Percentiles rank a stretch among this genome's conserved stretches.
These are phyloP conservation scores for Melanostoma scalare DNA, from an alignment of 2,888 invertebrate genomes.

Conservation along the genomic window DNA sequence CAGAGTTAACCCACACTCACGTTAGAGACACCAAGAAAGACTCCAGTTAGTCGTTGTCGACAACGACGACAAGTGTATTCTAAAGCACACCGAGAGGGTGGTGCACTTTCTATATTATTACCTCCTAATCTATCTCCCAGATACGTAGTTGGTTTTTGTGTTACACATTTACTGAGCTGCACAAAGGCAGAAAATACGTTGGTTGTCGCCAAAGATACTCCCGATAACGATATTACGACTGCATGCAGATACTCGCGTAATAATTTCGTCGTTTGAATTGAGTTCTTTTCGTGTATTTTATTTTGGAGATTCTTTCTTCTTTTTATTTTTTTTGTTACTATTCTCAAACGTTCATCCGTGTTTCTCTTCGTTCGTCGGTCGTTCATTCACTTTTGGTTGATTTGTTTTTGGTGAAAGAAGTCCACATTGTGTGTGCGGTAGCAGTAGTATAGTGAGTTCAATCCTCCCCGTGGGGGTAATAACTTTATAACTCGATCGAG, in stretches of 20 bases:
- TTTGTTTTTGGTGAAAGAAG: background rate
- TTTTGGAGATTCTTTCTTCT: slow-evolving; percentile 36
- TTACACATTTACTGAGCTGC: background rate
- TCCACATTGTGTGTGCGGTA: background rate
- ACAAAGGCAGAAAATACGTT: slow-evolving; percentile 26
- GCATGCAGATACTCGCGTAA: slow-evolving; percentile 30
- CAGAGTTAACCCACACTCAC: background rate
- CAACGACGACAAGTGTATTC: slow-evolving; percentile 53
- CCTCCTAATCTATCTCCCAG: slow-evolving; percentile 54
- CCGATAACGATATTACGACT: slow-evolving; percentile 58
- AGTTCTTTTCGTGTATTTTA: slow-evolving; percentile 10
- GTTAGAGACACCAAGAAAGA: slow-evolving; percentile 24
- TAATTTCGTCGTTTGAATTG: slow-evolving; percentile 17
- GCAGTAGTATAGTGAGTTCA: slow-evolving; percentile 43
- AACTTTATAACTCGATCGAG: slow-evolving; percentile 61
- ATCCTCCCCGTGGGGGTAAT: slow-evolving; percentile 64
- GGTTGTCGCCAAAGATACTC: slow-evolving; percentile 39
- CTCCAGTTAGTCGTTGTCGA: slow-evolving; percentile 57
- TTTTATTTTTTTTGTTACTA: slow-evolving; percentile 5
- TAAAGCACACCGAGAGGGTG: slow-evolving; percentile 27
- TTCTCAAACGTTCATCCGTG: slow-evolving; percentile 26
- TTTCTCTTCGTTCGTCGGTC: slow-evolving; percentile 13
- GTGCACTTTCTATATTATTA: slow-evolving; percentile 61
- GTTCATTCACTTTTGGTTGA: slow-evolving; percentile 53
- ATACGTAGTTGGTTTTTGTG: slow-evolving; percentile 9